These are phyloP conservation scores for Diarsia dahlii DNA, from an alignment of 2,888 invertebrate species.

Conservation along the genomic window DNA sequence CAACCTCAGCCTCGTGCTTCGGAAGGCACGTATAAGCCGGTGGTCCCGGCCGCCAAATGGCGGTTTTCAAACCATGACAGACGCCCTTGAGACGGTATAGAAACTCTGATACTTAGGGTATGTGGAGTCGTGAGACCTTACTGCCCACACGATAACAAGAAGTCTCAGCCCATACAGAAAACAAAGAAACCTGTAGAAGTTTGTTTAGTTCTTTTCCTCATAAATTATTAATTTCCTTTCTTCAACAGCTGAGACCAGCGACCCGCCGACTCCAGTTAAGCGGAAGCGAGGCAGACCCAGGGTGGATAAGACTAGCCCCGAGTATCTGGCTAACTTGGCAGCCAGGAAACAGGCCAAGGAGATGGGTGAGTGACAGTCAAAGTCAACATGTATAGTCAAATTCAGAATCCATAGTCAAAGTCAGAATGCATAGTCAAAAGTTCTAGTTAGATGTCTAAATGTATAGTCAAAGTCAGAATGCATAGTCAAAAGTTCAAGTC, in stretches of 20 bases:
- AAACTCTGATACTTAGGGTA: too few relatives aligned
- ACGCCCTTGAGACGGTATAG: too few relatives aligned
- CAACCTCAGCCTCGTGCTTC: too few relatives aligned
- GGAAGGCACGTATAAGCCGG: too few relatives aligned
- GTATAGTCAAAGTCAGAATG: too few relatives aligned
- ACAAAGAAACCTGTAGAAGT: too few relatives aligned
- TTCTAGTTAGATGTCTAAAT: neutral
- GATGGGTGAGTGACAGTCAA: constrained; percentile 74
- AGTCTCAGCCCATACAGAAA: too few relatives aligned
- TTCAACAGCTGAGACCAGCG: constrained; percentile 73
- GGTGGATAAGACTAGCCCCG: constrained; percentile 86
- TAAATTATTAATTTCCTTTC: neutral
- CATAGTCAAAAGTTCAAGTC: neutral
- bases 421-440: neutral
- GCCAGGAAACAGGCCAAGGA: constrained; percentile 85
- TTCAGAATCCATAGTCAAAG: neutral
- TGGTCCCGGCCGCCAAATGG: too few relatives aligned
- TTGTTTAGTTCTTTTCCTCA: neutral
- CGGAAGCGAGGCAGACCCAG: constrained; percentile 84
- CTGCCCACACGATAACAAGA: too few relatives aligned
- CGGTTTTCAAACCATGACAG: too few relatives aligned
- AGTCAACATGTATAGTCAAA: neutral
- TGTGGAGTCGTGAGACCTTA: too few relatives aligned
- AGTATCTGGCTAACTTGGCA: constrained; percentile 84
- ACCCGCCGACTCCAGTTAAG: constrained; percentile 76